phyloP scores from a whole-genome alignment of 2,113 vertebrate genomes.

The Lasiurus cinereus region DNA sequence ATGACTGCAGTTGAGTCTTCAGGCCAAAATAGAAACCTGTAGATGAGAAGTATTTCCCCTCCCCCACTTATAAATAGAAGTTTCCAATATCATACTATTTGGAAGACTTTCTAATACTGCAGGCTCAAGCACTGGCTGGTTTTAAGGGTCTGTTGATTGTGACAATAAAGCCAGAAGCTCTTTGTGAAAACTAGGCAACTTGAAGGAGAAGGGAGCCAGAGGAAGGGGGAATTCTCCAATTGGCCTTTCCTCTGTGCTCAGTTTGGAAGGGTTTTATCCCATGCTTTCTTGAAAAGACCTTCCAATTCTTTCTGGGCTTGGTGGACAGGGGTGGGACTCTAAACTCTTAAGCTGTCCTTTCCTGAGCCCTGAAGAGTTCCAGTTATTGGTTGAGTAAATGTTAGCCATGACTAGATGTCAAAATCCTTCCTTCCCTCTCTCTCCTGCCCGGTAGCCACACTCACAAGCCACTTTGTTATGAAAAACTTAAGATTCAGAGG shows the following conservation, averaged over 20 bases:
- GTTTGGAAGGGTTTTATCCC: constrained; percentile 15
- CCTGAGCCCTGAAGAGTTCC: constrained; percentile 72
- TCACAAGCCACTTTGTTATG: constrained; percentile 70
- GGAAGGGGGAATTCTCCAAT: background rate
- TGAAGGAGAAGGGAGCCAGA: background rate
- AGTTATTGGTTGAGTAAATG: constrained; percentile 81
- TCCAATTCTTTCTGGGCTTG: constrained; percentile 52
- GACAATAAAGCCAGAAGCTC: background rate
- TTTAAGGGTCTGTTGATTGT: constrained; percentile 56
- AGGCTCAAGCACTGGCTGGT: background rate
- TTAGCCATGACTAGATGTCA: constrained; percentile 80
- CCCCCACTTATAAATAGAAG: constrained; percentile 70
- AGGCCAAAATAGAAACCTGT: constrained; percentile 74
- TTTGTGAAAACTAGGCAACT: background rate
- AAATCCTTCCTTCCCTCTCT: constrained; percentile 82
- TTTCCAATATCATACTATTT: constrained; percentile 72
- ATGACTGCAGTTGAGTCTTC: constrained; percentile 48
- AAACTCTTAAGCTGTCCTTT: constrained; percentile 44
- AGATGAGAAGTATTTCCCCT: constrained; percentile 9
- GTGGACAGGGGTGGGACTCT: constrained; percentile 35
- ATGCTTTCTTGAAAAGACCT: constrained; percentile 69
- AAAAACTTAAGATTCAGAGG: constrained; percentile 64
- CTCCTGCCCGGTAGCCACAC: constrained; percentile 10
- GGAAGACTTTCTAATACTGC: constrained; percentile 62
- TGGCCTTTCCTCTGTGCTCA: constrained; percentile 23